phyloP scores from a whole-genome alignment of 1,140 invertebrate species.

The Metaphire vulgaris region DNA sequence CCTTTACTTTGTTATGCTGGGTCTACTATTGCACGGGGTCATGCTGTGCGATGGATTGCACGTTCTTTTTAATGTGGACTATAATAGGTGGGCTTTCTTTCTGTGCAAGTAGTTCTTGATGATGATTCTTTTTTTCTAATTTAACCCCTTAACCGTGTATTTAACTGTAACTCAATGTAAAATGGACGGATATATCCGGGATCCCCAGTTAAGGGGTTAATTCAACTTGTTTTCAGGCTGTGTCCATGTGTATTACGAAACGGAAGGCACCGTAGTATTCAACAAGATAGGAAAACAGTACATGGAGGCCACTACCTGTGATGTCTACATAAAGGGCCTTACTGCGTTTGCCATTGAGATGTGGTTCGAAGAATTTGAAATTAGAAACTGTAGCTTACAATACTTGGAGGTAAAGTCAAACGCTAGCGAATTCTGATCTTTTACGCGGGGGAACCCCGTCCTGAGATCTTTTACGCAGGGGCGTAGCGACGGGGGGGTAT shows the following conservation, averaged over 20 bases:
- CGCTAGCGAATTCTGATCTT: not conserved
- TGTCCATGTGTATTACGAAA: constrained; percentile 8
- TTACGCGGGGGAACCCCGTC: not conserved
- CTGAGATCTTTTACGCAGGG: not conserved
- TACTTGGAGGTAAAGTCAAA: constrained; percentile 3
- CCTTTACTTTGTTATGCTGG: too few species aligned
- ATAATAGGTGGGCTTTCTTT: not conserved
- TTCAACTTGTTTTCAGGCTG: constrained; percentile 6
- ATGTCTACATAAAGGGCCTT: constrained; percentile 14
- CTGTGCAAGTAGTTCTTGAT: not conserved
- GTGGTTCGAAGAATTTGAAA: constrained; percentile 17
- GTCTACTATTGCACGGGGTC: too few species aligned
- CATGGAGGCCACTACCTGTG: constrained; percentile 1
- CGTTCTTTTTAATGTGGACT: not conserved
- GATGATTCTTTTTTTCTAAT: not conserved
- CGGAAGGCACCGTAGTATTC: constrained; percentile 5
- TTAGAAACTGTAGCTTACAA: constrained; percentile 5
- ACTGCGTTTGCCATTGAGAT: not conserved
- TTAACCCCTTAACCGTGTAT: not conserved
- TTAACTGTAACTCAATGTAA: not conserved
- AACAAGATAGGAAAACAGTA: constrained; percentile 8
- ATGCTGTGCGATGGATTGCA: too few species aligned
- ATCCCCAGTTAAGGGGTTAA: not conserved
- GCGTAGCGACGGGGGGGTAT: too few species aligned
- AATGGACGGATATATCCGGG: not conserved